A percentile compares a stretch with the other conserved stretches of the same genome.
Conservation (phyloP, 2,888 invertebrate species). For the Perizoma affinitatum region DNA sequence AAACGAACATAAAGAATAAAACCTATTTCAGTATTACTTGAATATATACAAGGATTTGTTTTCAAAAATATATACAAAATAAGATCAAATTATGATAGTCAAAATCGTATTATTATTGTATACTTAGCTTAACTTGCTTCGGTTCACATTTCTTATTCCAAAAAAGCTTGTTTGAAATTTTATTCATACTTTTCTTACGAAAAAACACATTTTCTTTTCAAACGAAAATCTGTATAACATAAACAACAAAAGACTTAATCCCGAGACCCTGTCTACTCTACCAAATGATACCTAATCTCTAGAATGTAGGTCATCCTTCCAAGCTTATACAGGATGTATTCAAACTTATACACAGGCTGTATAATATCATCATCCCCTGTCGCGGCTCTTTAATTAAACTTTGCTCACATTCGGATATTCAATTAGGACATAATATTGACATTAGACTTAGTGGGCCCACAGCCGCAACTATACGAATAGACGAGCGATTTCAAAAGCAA, state of each 20-base stretch:
- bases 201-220: too few species aligned
- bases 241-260: constrained; percentile 4
- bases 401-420: constrained; percentile 70
- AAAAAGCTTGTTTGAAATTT: too few species aligned
- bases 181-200: too few species aligned
- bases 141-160: too few species aligned
- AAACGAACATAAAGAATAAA: too few species aligned
- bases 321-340: constrained; percentile 33
- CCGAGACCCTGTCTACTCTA: not conserved
- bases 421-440: constrained; percentile 78
- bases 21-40: too few species aligned
- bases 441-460: constrained; percentile 64
- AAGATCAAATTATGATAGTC: too few species aligned
- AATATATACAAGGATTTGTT: too few species aligned
- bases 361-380: constrained; percentile 39
- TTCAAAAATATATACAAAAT: too few species aligned
- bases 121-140: too few species aligned
- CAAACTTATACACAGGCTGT: constrained; percentile 32
- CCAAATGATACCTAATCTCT: constrained; percentile 16
- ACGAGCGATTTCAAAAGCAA: constrained; percentile 9
- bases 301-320: constrained; percentile 30
- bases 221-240: too few species aligned
- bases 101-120: too few species aligned
- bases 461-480: constrained; percentile 30
- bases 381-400: constrained; percentile 68